phyloP scores from a whole-genome alignment of 23 tunicate species.

The Halocynthia roretzi region DNA sequence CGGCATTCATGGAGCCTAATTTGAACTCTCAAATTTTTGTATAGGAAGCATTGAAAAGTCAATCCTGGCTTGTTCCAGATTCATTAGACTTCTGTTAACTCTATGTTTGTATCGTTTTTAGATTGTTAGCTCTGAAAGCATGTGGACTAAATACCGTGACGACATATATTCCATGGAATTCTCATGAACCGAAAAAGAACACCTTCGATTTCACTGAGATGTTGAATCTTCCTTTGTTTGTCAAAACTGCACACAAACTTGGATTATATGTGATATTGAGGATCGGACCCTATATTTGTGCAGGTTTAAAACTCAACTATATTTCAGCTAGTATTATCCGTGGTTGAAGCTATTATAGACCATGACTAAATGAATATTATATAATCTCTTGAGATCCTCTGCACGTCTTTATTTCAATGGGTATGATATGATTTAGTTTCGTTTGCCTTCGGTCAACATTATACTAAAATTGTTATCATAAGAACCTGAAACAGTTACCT shows the following conservation, averaged over 20 bases:
- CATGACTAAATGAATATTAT: no score
- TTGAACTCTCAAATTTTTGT: no score
- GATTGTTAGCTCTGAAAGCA: conserved; percentile 55
- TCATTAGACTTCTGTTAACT: no score
- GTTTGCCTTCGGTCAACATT: no score
- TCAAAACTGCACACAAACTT: conserved; percentile 52
- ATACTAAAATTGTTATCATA: no score
- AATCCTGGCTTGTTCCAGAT: neutral
- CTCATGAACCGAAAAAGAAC: conserved; percentile 85
- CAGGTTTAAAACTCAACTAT: neutral
- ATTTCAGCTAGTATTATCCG: no score
- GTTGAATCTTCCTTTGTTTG: conserved; percentile 48
- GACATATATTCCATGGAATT: conserved; percentile 97
- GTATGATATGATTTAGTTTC: no score
- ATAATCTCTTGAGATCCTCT: no score
- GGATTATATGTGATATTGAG: conserved; percentile 62
- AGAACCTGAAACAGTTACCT: no score
- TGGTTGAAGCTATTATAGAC: no score
- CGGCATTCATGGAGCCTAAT: no score
- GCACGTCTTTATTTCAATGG: no score
- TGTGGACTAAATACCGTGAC: conserved; percentile 93
- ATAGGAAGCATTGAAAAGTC: neutral
- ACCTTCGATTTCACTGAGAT: conserved; percentile 60
- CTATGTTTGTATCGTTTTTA: neutral
- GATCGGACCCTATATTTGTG: conserved; percentile 96